These are phyloP conservation scores for Arion vulgaris DNA, from an alignment of 1,140 invertebrate genomes.

Conservation along the genomic window DNA sequence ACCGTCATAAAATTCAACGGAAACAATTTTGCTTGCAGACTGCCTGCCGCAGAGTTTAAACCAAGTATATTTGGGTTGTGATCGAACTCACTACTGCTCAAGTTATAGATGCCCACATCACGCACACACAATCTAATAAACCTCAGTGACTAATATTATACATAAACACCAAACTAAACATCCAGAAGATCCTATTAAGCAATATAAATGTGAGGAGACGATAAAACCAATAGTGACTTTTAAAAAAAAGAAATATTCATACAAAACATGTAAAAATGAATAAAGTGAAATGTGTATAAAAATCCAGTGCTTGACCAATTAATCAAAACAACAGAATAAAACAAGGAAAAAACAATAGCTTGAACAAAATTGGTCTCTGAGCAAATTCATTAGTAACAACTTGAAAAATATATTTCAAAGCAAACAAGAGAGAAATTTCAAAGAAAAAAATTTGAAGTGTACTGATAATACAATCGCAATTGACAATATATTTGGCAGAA, in stretches of 20 bases:
- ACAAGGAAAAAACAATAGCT: neutral
- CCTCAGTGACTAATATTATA: neutral
- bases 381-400: slow-evolving; percentile 21
- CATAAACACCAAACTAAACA: neutral
- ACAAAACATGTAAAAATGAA: neutral
- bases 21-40: no score
- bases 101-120: no score
- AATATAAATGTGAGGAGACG: neutral
- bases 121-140: neutral
- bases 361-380: slow-evolving; percentile 15
- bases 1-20: no score
- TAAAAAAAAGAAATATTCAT: neutral
- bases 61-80: no score
- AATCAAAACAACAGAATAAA: neutral
- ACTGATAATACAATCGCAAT: neutral
- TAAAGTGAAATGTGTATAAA: neutral
- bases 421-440: neutral
- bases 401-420: neutral
- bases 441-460: neutral
- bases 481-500: neutral
- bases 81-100: no score
- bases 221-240: neutral
- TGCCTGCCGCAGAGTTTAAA: no score
- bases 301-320: neutral
- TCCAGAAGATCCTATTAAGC: neutral